Evolutionary conservation across 2,797 vertebrate species (phyloP), one percentile per base, ranked within the genome.

Genomic region (Meriones psammophilus): DNA sequence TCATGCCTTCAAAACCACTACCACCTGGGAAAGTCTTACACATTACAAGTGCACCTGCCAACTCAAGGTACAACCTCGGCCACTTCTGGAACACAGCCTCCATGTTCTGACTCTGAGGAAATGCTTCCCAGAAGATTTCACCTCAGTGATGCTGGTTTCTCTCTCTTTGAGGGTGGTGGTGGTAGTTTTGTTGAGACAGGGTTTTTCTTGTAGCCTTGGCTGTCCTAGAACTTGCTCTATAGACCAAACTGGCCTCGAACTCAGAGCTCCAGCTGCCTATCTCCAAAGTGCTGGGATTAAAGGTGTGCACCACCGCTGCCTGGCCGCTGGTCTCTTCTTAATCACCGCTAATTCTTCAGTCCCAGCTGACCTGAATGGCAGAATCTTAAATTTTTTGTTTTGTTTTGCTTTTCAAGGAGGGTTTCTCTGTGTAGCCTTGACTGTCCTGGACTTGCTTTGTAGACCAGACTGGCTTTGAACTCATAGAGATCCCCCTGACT

Each of bases 281-380:
- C 42, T 46, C 74, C 42, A 0, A 3, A 76, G 42, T 76, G 26
- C 74, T 12, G 12, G 39, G 73, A 74, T 5, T 13, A 74, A 42
- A 74, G 4, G 10, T 0, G 4, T 42, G 36, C 0, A 10, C 73
- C 36, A 42, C 71, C 36, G 42, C 9, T 5, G 5, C 20, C 71
- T 10, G 2, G 39, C 20, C 39, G 39, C 58, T 46, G 81, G 15
- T 46, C 39, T 12, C 33, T 58, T 58, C 33, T 60, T 36, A 60
- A 80, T 78, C 76, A 78, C 1, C 36, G 22, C 54, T 60, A 60
- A 26, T 60, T 80, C 78, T 80, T 60, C 22, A 80, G 60, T 60
- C 26, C 39, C 26, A 5, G 81, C 17, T 46, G 8, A 84, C 28
- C 39, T 66, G 62, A 66, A 84, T 17, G 26, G 20, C 28, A 5